phyloP scores from a whole-genome alignment of 2,888 invertebrate genomes.

The Xestobium rufovillosum region DNA sequence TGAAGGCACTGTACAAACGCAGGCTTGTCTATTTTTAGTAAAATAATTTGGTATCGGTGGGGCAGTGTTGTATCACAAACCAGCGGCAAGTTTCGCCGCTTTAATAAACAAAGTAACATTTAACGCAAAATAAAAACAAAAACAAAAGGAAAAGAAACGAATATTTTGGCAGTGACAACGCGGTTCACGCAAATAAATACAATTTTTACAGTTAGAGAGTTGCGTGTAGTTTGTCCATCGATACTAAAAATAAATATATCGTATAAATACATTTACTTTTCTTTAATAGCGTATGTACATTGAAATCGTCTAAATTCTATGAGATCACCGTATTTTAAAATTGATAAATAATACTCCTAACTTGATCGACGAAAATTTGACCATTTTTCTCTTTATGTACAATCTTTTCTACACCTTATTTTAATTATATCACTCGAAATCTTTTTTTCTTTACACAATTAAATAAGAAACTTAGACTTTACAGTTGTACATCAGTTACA shows the following conservation, averaged over 20 bases:
- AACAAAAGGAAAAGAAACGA: neutral
- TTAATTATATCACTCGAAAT: conserved; percentile 29
- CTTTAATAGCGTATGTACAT: neutral
- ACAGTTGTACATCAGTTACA: conserved; percentile 44
- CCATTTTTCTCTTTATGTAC: conserved; percentile 21
- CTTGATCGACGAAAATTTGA: conserved; percentile 19
- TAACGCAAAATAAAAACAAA: neutral
- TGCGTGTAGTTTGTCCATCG: neutral
- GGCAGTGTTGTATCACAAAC: conserved; percentile 38
- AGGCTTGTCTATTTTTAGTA: conserved; percentile 27
- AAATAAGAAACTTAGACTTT: conserved; percentile 18
- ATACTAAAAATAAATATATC: conserved; percentile 1
- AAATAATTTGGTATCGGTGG: conserved; percentile 27
- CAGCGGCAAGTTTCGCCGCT: conserved; percentile 26
- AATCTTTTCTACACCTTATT: conserved; percentile 27
- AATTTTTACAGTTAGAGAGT: neutral
- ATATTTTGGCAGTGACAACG: neutral
- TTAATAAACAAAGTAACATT: neutral
- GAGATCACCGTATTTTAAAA: conserved; percentile 1
- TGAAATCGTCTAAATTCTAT: neutral
- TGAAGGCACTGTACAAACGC: conserved; percentile 38
- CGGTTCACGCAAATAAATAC: neutral
- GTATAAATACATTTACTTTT: neutral
- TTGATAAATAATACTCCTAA: conserved; percentile 21
- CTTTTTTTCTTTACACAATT: neutral